Evolutionary conservation across 64 coral and sea anemone species (phyloP), one percentile per base, ranked within the genome.

Genomic region (Pocillopora verrucosa): DNA sequence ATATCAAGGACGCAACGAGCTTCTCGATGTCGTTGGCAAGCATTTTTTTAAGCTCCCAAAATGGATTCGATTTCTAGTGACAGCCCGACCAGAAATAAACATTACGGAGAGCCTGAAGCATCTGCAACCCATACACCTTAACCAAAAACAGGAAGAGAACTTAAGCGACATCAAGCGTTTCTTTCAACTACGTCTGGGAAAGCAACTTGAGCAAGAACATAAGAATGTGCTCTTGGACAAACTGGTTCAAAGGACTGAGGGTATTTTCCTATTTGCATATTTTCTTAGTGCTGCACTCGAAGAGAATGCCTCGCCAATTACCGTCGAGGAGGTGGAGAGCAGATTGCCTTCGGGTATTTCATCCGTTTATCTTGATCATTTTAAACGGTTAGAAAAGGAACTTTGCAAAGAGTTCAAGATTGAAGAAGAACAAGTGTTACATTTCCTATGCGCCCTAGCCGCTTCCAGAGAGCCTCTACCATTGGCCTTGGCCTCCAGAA

Each of bases 51-150:
- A 80, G 60, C 77, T 90, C 14, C 88, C 88, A 61, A 69, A 25
- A 0, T 90, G 63, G 36, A 34, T 90, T 15, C 26, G 56, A 56
- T 90, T 90, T 90, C 14, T 90, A 2, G 67, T 90, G 13, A 90
- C 88, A 25, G 80, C 88, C 24, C 79, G 88, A 51, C 41, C 41
- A 4, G 41, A 51, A 7, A 51, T 51, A 51, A 51, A 51, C 41
- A 51, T 51, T 51, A 4, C 41, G 7, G 41, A 51, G 3, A 51
- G 41, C 0, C 41, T 51, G 41, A 51, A 51, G 7, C 41, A 51
- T 51, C 41, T 51, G 41, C 41, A 51, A 7, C 41, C 41, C 41
- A 51, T 51, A 0, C 61, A 63, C 1, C 3, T 86, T 64, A 36
- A 86, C 16, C 24, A 41, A 22, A 34, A 70, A 0, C 37, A 86